Conservation (phyloP, 2,888 invertebrate genomes). For the Rosalia funebris region DNA sequence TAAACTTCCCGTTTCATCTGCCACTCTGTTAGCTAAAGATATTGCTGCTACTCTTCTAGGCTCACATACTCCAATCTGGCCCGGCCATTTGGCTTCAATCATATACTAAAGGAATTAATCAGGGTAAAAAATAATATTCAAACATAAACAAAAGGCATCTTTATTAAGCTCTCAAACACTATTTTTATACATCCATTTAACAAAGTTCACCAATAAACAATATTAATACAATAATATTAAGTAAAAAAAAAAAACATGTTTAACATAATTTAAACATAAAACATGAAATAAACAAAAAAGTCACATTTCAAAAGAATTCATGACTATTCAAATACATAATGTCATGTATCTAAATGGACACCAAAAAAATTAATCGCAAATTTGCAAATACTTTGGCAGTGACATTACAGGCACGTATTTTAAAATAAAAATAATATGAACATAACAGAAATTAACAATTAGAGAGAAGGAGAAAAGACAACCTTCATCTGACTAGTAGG, state of each 20-base stretch:
- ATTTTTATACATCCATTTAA: constrained; percentile 19
- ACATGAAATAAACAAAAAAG: not conserved
- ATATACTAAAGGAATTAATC: constrained; percentile 76
- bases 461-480: not conserved
- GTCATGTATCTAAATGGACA: constrained; percentile 3
- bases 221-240: constrained; percentile 16
- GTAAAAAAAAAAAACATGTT: no score
- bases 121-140: constrained; percentile 14
- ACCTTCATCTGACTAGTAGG: not conserved
- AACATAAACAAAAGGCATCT: constrained; percentile 24
- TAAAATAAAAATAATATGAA: not conserved
- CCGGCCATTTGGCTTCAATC: constrained; percentile 87
- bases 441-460: constrained; percentile 9
- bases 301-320: constrained; percentile 13
- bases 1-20: constrained; percentile 83
- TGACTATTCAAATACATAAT: not conserved
- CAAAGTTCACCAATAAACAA: constrained; percentile 12
- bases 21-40: constrained; percentile 86
- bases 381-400: constrained; percentile 11
- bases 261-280: constrained; percentile 3
- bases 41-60: constrained; percentile 92
- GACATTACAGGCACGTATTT: not conserved
- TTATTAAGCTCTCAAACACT: constrained; percentile 39
- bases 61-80: constrained; percentile 89
- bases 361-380: not conserved